A percentile compares a stretch with the other conserved stretches of the same genome.
Conservation (phyloP, 2,888 invertebrate species). For the Drosophila tripunctata region DNA sequence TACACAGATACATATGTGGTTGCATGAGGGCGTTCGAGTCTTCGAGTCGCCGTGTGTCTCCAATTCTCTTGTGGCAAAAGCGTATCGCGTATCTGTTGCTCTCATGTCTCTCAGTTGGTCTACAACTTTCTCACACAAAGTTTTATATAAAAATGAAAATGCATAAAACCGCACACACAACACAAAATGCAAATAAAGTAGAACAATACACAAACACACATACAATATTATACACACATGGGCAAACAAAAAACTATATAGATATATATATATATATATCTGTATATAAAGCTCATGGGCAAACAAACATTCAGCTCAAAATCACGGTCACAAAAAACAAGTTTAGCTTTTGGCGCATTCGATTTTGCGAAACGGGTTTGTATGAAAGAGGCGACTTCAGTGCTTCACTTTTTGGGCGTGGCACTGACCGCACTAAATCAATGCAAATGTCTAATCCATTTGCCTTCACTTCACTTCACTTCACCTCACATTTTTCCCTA, state of each 20-base stretch:
- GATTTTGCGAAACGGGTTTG: constrained; percentile 67
- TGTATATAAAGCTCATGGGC: constrained; percentile 6
- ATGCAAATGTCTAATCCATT: constrained; percentile 49
- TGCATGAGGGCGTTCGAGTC: constrained; percentile 57
- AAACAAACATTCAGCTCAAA: constrained; percentile 57
- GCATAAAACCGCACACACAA: constrained; percentile 45
- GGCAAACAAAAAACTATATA: not conserved
- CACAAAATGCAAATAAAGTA: constrained; percentile 53
- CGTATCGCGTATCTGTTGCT: not conserved
- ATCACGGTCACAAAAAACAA: constrained; percentile 73
- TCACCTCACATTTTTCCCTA: not conserved
- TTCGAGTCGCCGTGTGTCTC: constrained; percentile 9
- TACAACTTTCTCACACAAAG: constrained; percentile 51
- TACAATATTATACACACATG: no score
- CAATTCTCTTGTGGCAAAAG: constrained; percentile 14
- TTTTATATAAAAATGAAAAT: constrained; percentile 13
- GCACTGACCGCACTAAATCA: constrained; percentile 64
- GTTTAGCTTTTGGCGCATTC: constrained; percentile 54
- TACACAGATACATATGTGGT: no score
- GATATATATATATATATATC: not conserved
- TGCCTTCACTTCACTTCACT: constrained; percentile 20
- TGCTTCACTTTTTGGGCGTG: constrained; percentile 54
- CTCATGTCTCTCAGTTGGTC: constrained; percentile 15
- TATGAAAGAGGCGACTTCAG: constrained; percentile 33
- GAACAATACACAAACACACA: constrained; percentile 24